Base-by-base conservation (phyloP, 2,113 vertebrate species). In the Sisor rabdophorus region DNA sequence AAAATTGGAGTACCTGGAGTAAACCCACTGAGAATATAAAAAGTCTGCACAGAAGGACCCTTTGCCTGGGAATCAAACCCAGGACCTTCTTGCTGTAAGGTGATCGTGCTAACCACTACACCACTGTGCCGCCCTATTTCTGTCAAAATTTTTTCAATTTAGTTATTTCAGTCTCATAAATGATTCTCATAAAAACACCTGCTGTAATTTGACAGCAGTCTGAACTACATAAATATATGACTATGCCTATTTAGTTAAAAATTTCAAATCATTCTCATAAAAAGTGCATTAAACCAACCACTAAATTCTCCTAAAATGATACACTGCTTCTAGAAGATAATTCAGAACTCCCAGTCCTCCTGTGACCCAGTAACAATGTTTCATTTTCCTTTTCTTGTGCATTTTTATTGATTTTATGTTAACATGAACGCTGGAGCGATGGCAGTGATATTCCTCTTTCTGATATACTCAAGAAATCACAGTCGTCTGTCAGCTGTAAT, bases 401-500 rank as follows among this genome's bases (percentile, higher is more conserved):
- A 72, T 44, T 52, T 72, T 63, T 71, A 50, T 77, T 65, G 73
- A 60, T 73, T 72, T 79, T 55, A 75, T 50, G 32, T 54, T 56
- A 75, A 79, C 75, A 54, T 63, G 44, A 61, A 58, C 64, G 61
- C 40, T 64, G 30, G 36, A 52, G 81, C 73, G 78, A 68, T 52
- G 69, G 17, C 32, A 47, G 26, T 60, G 10, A 17, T 19, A 10
- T 48, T 56, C 71, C 59, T 80, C 64, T 80, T 83, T 75, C 63
- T 73, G 65, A 78, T 78, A 52, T 58, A 75, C 36, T 67, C 48
- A 52, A 64, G 58, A 75, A 71, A 67, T 54, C 13, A 15, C 55
- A 54, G 36, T 80, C 71, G 67, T 80, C 79, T 69, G 80, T 83
- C 82, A 72, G 26, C 24, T 47, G 24, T 40, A 48, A 44, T 83